phyloP scores from a whole-genome alignment of 2,113 vertebrate genomes.

The Podocnemis expansa region DNA sequence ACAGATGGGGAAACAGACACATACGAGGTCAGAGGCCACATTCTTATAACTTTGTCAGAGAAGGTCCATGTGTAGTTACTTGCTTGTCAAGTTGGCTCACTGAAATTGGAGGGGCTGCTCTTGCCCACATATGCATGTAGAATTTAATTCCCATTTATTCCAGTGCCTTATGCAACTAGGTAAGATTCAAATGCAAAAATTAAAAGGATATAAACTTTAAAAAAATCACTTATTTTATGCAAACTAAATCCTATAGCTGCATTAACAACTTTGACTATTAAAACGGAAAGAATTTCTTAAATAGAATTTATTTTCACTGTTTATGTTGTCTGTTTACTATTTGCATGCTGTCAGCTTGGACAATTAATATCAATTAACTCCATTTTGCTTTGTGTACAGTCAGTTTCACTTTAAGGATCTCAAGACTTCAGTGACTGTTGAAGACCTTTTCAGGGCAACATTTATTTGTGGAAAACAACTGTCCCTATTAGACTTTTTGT shows the following conservation, averaged over 20 bases:
- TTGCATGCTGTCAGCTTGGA: neutral
- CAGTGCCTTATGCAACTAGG: rapidly evolving
- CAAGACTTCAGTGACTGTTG: neutral
- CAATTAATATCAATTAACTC: neutral
- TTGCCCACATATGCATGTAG: neutral
- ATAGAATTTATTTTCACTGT: neutral
- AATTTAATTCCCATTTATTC: neutral
- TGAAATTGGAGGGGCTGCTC: neutral
- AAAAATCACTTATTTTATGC: rapidly evolving
- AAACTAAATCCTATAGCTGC: rapidly evolving
- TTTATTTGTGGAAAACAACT: neutral
- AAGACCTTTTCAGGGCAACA: neutral
- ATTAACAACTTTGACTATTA: neutral
- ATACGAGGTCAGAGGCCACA: neutral
- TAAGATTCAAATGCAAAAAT: neutral
- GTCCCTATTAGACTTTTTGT: neutral
- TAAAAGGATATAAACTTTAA: neutral
- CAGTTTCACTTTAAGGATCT: rapidly evolving
- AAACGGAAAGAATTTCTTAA: neutral
- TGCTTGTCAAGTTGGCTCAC: neutral
- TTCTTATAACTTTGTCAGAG: neutral
- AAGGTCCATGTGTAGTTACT: neutral
- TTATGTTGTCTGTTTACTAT: rapidly evolving
- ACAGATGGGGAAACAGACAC: neutral
- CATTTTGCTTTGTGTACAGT: neutral